Evolutionary conservation across 2,113 vertebrate species (phyloP).

Genomic region (Brachypodius melanocephalos): DNA sequence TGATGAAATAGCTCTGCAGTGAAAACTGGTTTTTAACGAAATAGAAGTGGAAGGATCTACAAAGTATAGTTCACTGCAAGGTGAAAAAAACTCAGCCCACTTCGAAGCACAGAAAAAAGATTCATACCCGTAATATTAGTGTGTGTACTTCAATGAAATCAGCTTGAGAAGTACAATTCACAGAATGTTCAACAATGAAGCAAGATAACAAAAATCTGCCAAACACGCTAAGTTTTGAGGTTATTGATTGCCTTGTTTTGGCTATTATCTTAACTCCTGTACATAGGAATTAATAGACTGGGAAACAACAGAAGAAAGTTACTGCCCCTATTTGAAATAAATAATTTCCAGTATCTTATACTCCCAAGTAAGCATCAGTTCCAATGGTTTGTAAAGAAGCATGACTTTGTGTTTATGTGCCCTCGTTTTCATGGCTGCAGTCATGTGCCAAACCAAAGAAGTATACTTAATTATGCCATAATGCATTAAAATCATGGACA

Average conservation of each 20-base stretch:
- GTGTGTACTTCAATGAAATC: background rate
- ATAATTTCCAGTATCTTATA: background rate
- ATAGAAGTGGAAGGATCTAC: background rate
- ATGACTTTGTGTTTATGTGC: background rate
- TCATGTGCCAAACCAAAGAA: background rate
- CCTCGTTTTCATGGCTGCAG: background rate
- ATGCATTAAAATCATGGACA: background rate
- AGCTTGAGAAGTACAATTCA: background rate
- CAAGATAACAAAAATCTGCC: background rate
- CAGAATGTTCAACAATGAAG: background rate
- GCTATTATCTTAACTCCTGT: background rate
- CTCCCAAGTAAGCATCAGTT: background rate
- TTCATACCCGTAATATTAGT: rapidly evolving
- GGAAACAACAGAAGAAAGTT: background rate
- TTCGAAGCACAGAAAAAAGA: background rate
- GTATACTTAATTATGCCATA: background rate
- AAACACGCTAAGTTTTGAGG: background rate
- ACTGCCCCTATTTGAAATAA: background rate
- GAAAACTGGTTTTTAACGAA: background rate
- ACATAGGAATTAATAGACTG: background rate
- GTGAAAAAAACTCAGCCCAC: rapidly evolving
- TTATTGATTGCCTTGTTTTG: background rate
- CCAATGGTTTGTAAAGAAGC: background rate
- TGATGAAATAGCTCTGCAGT: background rate
- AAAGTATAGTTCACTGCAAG: background rate